A percentile compares a stretch with the other conserved stretches of the same genome.
Evolutionary conservation across 2,888 invertebrate genomes (phyloP).

Genomic region (Rhamphomyia laevipes): DNA sequence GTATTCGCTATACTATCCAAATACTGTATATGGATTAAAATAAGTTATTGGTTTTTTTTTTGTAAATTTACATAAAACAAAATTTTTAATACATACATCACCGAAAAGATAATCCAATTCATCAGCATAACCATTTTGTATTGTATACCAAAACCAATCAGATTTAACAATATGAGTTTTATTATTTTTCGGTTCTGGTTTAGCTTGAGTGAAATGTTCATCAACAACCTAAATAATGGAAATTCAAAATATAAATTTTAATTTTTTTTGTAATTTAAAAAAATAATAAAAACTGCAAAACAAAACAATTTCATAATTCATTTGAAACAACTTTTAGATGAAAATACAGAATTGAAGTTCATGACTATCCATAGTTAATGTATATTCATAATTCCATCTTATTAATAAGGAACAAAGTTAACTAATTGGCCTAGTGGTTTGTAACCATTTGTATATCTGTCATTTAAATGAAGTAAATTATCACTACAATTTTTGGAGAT

Average conservation of each 20-base stretch:
- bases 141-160: conserved; percentile 98
- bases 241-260: background rate
- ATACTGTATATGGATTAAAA: conserved; percentile 22
- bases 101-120: conserved; percentile 83
- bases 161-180: conserved; percentile 72
- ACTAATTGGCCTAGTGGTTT: no score
- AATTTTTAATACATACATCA: conserved; percentile 51
- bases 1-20: conserved; percentile 37
- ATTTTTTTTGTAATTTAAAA: no score
- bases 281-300: background rate
- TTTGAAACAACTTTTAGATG: no score
- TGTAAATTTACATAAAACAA: background rate
- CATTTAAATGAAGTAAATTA: no score
- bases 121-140: conserved; percentile 89
- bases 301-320: background rate
- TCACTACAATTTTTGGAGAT: no score
- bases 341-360: no score
- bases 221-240: conserved; percentile 62
- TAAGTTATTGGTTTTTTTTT: background rate
- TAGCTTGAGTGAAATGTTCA: conserved; percentile 57
- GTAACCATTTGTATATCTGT: no score
- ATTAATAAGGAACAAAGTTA: no score
- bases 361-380: no score
- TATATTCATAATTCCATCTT: no score
- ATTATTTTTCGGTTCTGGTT: conserved; percentile 55